Conservation (phyloP, 2,113 vertebrate species). For the Polypterus senegalus region DNA sequence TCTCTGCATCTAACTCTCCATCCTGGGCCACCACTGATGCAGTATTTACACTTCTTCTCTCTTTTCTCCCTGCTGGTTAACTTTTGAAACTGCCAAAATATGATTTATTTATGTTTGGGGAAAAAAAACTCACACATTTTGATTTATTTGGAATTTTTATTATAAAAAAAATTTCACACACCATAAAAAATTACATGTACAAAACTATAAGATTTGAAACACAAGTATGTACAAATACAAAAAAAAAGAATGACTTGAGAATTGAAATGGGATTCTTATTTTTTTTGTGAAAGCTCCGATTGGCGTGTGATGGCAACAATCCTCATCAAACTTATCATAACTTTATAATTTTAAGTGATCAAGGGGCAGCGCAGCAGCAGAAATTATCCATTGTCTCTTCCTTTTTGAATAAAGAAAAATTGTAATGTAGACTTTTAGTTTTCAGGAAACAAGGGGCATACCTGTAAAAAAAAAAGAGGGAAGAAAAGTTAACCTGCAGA, state of each 20-base stretch:
- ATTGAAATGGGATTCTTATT: conserved; percentile 21
- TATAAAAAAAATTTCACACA: conserved; percentile 53
- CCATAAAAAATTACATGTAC: conserved; percentile 70
- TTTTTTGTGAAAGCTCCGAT: not conserved
- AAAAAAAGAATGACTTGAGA: conserved; percentile 44
- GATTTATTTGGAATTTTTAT: conserved; percentile 36
- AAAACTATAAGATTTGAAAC: conserved; percentile 72
- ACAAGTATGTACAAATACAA: conserved; percentile 62
- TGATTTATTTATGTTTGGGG: too few relatives aligned
- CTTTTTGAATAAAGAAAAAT: conserved; percentile 3
- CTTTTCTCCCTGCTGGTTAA: too few relatives aligned
- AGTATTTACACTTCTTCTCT: too few relatives aligned
- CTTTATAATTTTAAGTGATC: too few relatives aligned
- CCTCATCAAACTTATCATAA: too few relatives aligned
- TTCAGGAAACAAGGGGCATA: conserved; percentile 12
- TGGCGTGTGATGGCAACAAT: conserved; percentile 4
- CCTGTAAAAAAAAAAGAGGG: conserved; percentile 13
- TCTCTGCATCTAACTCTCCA: too few relatives aligned
- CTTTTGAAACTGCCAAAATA: too few relatives aligned
- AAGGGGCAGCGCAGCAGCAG: conserved; percentile 4
- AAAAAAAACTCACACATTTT: not conserved
- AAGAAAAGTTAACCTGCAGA: too few relatives aligned
- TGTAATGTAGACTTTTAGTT: not conserved
- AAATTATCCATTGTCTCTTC: conserved; percentile 13
- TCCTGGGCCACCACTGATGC: too few relatives aligned